These are phyloP conservation scores for Gallirallus australis DNA, from an alignment of 2,797 vertebrate species.

Conservation along the genomic window DNA sequence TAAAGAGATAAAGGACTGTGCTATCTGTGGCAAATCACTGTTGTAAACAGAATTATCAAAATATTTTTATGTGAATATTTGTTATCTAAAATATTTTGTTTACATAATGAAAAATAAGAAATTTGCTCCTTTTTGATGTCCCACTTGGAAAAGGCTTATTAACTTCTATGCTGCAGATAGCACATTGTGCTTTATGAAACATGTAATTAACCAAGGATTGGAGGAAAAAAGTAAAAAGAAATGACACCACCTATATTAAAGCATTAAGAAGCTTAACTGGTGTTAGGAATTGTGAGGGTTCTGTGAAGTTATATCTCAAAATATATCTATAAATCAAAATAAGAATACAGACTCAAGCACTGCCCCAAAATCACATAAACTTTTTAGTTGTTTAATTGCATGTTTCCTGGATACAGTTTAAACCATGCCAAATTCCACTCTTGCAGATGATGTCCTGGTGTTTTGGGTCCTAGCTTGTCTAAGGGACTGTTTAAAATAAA, in stretches of 20 bases:
- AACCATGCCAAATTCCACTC: background rate
- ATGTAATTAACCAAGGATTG: background rate
- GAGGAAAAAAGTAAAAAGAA: background rate
- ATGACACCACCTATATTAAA: background rate
- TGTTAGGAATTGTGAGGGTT: background rate
- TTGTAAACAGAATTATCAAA: background rate
- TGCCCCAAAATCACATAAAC: background rate
- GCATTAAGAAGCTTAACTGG: background rate
- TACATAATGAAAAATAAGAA: background rate
- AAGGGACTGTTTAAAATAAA: background rate
- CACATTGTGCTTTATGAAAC: background rate
- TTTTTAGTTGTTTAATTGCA: background rate
- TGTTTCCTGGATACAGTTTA: background rate
- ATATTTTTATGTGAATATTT: background rate
- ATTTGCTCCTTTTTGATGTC: background rate
- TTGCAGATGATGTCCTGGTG: background rate
- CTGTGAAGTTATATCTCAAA: background rate
- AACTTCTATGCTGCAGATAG: background rate
- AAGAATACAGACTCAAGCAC: background rate
- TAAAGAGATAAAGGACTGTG: background rate
- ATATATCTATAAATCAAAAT: background rate
- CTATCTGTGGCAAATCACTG: background rate
- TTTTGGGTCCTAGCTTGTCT: background rate
- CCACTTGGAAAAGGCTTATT: background rate
- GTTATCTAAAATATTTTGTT: background rate